A percentile compares a stretch with the other conserved stretches of the same genome.
phyloP scores from a whole-genome alignment of 1,140 invertebrate species.

The Paracyclopina nana region DNA sequence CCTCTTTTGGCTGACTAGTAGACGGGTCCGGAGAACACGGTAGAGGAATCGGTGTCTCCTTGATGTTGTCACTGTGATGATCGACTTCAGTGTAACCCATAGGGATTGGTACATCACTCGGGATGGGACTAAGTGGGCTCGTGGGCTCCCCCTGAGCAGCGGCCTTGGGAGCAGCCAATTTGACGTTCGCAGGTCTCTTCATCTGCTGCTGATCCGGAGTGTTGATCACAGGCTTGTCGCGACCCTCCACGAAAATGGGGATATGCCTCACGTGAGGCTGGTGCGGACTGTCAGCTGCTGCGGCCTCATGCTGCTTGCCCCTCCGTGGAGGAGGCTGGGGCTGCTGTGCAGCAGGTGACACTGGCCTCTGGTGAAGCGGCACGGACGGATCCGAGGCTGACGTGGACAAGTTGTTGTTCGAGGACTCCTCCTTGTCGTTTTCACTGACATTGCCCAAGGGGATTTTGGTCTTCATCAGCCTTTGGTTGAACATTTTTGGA shows the following conservation, averaged over 20 bases:
- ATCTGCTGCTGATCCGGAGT: too few relatives aligned
- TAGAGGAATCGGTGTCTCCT: constrained; percentile 2
- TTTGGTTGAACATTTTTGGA: not conserved
- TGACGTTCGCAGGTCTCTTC: too few relatives aligned
- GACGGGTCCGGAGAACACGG: not conserved
- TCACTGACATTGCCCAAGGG: too few relatives aligned
- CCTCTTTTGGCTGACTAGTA: too few relatives aligned
- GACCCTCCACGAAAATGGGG: constrained; percentile 1
- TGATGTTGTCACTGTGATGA: not conserved
- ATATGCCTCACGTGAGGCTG: not conserved
- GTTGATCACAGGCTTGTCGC: constrained; percentile 4
- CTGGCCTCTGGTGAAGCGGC: not conserved
- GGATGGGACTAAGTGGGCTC: not conserved
- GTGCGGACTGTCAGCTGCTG: not conserved
- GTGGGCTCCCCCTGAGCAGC: not conserved
- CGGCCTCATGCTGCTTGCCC: not conserved
- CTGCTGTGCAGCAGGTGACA: not conserved
- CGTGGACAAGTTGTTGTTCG: not conserved
- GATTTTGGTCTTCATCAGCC: too few relatives aligned
- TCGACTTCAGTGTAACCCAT: not conserved
- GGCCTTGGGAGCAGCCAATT: not conserved
- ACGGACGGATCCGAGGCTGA: not conserved
- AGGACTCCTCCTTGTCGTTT: too few relatives aligned
- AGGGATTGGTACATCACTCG: not conserved
- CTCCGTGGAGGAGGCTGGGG: not conserved